Percentiles rank a stretch among this genome's conserved stretches.
Evolutionary conservation across 2,888 invertebrate genomes (phyloP).

Genomic region (Mythimna albipuncta): DNA sequence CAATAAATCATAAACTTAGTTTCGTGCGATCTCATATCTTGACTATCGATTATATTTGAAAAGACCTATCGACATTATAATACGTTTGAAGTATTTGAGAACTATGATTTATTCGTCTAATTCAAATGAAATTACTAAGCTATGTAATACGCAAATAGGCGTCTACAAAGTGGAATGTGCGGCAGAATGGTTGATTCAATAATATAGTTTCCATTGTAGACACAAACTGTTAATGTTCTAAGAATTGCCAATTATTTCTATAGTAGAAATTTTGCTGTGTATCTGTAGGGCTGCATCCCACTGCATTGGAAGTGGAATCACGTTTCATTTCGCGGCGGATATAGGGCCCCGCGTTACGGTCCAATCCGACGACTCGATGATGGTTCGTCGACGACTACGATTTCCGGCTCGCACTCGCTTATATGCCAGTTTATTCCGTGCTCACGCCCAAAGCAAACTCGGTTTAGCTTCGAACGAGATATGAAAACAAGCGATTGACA

Average conservation of each 20-base stretch:
- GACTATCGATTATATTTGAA: conserved; percentile 69
- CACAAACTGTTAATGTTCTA: conserved; percentile 20
- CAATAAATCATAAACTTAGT: conserved; percentile 77
- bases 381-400: conserved; percentile 84
- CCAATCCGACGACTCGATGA: conserved; percentile 81
- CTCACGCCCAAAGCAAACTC: conserved; percentile 69
- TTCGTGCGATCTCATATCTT: conserved; percentile 69
- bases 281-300: conserved; percentile 66
- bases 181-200: conserved; percentile 12
- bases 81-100: conserved; percentile 49
- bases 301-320: conserved; percentile 83
- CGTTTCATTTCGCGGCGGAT: conserved; percentile 86
- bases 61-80: conserved; percentile 56
- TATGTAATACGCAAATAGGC: conserved; percentile 13
- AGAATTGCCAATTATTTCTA: conserved; percentile 35
- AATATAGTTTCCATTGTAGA: conserved; percentile 19
- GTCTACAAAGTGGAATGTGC: conserved; percentile 8
- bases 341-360: conserved; percentile 82
- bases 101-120: conserved; percentile 54
- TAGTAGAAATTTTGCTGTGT: conserved; percentile 40
- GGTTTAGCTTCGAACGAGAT: conserved; percentile 67
- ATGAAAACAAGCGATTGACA: conserved; percentile 65
- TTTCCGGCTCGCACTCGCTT: conserved; percentile 80
- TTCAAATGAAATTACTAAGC: conserved; percentile 31
- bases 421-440: conserved; percentile 76